Evolutionary conservation across 2,113 vertebrate genomes (phyloP).

Genomic region (Ctenodactylus gundi): DNA sequence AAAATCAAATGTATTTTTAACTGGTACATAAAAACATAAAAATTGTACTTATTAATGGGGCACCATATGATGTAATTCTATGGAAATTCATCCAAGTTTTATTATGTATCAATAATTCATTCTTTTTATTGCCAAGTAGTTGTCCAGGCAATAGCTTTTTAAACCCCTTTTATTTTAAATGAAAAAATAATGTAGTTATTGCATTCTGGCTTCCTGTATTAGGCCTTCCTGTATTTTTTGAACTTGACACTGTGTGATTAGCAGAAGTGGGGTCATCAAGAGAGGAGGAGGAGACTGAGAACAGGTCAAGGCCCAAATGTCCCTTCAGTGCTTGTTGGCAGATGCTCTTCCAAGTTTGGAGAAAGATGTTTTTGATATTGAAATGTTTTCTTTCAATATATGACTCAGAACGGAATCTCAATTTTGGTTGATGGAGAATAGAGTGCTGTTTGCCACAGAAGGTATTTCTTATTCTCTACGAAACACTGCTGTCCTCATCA

Average conservation of each 20-base stretch:
- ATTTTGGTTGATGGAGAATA: not conserved
- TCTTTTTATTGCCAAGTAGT: not conserved
- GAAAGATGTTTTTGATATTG: slow-evolving; percentile 27
- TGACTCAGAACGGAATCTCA: slow-evolving; percentile 11
- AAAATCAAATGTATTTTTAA: not conserved
- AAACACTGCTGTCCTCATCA: not conserved
- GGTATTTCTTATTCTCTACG: not conserved
- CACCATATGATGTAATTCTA: not conserved
- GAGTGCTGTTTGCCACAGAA: not conserved
- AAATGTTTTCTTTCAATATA: not conserved
- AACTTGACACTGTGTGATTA: slow-evolving; percentile 16
- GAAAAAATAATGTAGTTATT: not conserved
- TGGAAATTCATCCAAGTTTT: slow-evolving; percentile 20
- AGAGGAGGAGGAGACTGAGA: not conserved
- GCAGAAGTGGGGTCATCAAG: not conserved
- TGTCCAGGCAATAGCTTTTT: not conserved
- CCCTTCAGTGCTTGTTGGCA: not conserved
- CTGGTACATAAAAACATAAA: not conserved
- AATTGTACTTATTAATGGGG: not conserved
- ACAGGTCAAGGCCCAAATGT: not conserved
- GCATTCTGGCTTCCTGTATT: slow-evolving; percentile 35
- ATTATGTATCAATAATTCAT: not conserved
- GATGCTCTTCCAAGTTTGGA: not conserved
- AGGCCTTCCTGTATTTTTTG: slow-evolving; percentile 2
- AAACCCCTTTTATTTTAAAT: slow-evolving; percentile 40